Conservation (phyloP, 2,888 invertebrate genomes). For the Troides helena region DNA sequence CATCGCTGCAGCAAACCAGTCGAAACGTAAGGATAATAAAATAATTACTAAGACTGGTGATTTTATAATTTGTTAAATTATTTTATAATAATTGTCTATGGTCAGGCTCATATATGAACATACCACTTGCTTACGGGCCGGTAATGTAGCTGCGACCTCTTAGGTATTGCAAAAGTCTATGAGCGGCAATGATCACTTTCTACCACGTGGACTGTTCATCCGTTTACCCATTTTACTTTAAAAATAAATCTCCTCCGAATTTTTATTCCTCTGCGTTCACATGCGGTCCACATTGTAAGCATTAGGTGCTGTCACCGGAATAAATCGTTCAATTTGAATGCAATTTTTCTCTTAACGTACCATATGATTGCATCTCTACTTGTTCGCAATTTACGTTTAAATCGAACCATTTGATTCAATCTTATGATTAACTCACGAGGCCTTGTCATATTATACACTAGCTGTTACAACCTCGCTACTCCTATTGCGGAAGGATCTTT, state of each 20-base stretch:
- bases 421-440: background rate
- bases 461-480: too few species aligned
- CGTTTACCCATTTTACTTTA: too few species aligned
- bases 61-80: background rate
- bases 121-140: too few species aligned
- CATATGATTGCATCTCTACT: background rate
- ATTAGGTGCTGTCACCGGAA: slow-evolving; percentile 12
- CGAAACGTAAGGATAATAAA: too few species aligned
- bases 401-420: background rate
- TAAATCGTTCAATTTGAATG: slow-evolving; percentile 16
- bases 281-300: slow-evolving; percentile 11
- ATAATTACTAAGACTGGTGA: too few species aligned
- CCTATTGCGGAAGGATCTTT: too few species aligned
- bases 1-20: too few species aligned
- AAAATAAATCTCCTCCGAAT: background rate
- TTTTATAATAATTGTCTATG: background rate
- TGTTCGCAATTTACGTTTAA: background rate
- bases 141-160: too few species aligned
- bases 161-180: too few species aligned
- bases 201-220: too few species aligned
- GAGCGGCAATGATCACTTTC: too few species aligned
- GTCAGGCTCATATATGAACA: too few species aligned
- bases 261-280: slow-evolving; percentile 9
- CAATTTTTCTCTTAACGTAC: slow-evolving; percentile 3
- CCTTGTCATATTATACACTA: background rate